Evolutionary conservation across 2,888 invertebrate species (phyloP).

Genomic region (Eupithecia vulgata): DNA sequence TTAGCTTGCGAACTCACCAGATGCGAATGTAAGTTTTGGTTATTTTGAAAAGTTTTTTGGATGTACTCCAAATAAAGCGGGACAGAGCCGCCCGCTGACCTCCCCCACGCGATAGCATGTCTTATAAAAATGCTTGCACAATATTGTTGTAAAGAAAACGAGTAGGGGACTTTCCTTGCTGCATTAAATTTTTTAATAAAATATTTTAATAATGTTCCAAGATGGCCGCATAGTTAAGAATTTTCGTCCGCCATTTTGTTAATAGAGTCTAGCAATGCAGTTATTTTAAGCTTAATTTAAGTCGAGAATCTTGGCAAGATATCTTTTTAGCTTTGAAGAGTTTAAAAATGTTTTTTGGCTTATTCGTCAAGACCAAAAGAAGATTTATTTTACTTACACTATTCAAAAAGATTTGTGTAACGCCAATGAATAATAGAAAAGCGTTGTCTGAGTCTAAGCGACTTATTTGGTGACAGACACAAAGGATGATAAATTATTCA

Average conservation of each 20-base stretch:
- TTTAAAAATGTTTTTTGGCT: neutral
- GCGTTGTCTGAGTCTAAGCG: neutral
- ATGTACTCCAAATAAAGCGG: conserved; percentile 66
- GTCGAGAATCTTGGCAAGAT: neutral
- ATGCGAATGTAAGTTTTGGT: conserved; percentile 66
- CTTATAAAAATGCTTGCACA: conserved; percentile 45
- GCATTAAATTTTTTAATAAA: conserved; percentile 47
- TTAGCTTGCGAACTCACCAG: conserved; percentile 65
- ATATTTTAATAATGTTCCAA: conserved; percentile 37
- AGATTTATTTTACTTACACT: neutral
- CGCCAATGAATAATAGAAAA: conserved; percentile 10
- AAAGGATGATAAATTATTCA: conserved; percentile 9
- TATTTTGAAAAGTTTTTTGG: conserved; percentile 72
- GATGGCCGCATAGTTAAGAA: conserved; percentile 29
- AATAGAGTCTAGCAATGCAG: conserved; percentile 15
- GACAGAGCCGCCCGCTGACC: conserved; percentile 42
- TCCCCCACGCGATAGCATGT: conserved; percentile 43
- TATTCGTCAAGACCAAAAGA: neutral
- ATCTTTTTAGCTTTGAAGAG: neutral
- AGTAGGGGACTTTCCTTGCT: conserved; percentile 37
- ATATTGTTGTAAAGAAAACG: conserved; percentile 41
- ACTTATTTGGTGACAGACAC: conserved; percentile 11
- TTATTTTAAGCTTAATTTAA: neutral
- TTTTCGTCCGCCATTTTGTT: conserved; percentile 29
- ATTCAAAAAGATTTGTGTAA: conserved; percentile 11